Evolutionary conservation across 2,888 invertebrate species (phyloP).

Genomic region (Drosophila suboccidentalis): DNA sequence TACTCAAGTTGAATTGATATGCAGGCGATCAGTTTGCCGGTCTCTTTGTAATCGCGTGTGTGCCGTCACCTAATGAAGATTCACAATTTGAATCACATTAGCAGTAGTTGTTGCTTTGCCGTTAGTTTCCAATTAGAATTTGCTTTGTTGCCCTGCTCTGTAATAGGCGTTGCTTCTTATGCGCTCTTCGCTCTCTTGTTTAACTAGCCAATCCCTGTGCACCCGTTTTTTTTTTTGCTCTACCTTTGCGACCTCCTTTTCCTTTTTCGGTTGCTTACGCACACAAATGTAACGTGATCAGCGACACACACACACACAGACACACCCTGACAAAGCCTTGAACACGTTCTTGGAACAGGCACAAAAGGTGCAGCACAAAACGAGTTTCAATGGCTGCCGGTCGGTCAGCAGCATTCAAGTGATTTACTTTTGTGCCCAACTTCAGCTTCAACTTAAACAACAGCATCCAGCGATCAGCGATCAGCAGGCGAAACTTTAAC

Average conservation of each 20-base stretch:
- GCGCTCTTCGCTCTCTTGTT: neutral
- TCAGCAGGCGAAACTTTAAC: conserved; percentile 43
- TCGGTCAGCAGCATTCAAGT: conserved; percentile 57
- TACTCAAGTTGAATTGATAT: conserved; percentile 36
- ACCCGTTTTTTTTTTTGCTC: conserved; percentile 26
- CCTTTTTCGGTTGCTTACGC: conserved; percentile 47
- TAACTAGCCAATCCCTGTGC: conserved; percentile 47
- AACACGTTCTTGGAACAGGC: conserved; percentile 72
- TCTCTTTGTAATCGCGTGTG: conserved; percentile 65
- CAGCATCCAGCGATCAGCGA: conserved; percentile 65
- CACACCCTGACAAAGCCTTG: conserved; percentile 75
- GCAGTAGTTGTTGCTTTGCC: conserved; percentile 26
- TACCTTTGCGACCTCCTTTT: conserved; percentile 67
- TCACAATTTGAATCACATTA: conserved; percentile 39
- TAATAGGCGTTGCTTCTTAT: conserved; percentile 43
- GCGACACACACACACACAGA: conserved; percentile 3
- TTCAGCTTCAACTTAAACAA: conserved; percentile 2
- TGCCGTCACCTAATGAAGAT: conserved; percentile 34
- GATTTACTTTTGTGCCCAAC: conserved; percentile 43
- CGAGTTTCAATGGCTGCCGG: conserved; percentile 62
- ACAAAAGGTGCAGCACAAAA: conserved; percentile 75
- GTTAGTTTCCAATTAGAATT: conserved; percentile 44
- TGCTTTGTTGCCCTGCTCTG: neutral
- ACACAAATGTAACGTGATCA: neutral
- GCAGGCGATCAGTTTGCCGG: conserved; percentile 60